phyloP scores from a whole-genome alignment of 2,113 vertebrate genomes.

The Amazona guildingii region DNA sequence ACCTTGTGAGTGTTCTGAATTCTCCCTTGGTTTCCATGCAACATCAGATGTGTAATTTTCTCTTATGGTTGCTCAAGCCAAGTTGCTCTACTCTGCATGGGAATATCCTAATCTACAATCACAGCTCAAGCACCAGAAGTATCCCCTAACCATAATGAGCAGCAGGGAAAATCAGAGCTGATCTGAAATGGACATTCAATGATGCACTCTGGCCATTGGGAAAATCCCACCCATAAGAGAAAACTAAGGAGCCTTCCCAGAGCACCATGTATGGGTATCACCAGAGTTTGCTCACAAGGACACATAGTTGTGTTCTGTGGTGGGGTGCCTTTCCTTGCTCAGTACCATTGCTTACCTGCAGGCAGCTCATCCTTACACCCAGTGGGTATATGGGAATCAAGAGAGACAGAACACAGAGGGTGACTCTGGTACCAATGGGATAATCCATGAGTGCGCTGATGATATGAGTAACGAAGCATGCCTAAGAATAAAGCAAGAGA shows the following conservation, averaged over 20 bases:
- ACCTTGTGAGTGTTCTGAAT: background rate
- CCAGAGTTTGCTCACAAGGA: background rate
- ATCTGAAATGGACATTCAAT: fast-evolving
- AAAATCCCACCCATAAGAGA: background rate
- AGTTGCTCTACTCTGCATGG: background rate
- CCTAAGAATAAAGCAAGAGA: slow-evolving; percentile 27
- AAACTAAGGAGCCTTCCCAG: background rate
- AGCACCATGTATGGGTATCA: fast-evolving
- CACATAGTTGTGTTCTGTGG: background rate
- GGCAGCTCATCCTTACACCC: slow-evolving; percentile 50
- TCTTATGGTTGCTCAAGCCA: background rate
- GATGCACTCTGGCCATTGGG: fast-evolving
- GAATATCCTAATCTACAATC: background rate
- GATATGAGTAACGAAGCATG: background rate
- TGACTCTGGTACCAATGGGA: fast-evolving
- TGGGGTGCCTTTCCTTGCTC: background rate
- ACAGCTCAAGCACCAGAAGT: background rate
- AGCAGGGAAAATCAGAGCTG: background rate
- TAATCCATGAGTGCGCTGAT: fast-evolving
- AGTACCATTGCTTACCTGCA: slow-evolving; percentile 23
- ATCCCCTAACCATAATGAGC: background rate
- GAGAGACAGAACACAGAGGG: slow-evolving; percentile 32
- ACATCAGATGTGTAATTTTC: background rate
- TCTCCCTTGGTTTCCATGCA: background rate
- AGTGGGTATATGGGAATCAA: slow-evolving; percentile 78